Conservation (phyloP, 2,888 invertebrate species). For the Meteorus cinctellus region DNA sequence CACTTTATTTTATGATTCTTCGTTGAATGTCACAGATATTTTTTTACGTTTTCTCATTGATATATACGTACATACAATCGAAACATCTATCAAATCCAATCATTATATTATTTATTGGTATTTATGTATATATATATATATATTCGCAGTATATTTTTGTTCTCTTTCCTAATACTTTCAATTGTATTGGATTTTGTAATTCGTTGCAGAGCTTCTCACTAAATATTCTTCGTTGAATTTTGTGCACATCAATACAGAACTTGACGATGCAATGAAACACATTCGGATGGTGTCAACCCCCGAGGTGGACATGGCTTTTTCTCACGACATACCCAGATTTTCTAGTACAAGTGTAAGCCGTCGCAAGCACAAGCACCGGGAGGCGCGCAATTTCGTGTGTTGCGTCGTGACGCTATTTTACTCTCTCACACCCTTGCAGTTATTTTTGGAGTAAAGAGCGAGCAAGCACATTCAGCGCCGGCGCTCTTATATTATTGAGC, state of each 20-base stretch:
- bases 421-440: neutral
- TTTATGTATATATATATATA: neutral
- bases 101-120: neutral
- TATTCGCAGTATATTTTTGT: neutral
- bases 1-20: neutral
- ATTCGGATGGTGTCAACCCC: neutral
- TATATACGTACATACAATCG: neutral
- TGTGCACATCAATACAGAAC: neutral
- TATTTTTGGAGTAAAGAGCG: neutral
- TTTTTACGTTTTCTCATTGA: neutral
- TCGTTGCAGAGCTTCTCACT: neutral
- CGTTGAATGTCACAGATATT: neutral
- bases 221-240: neutral
- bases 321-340: slow-evolving; percentile 7
- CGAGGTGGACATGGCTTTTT: neutral
- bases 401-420: neutral
- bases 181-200: neutral
- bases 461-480: neutral
- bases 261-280: neutral
- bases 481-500: neutral
- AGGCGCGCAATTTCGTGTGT: slow-evolving; percentile 4
- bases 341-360: slow-evolving; percentile 34
- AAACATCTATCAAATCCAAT: neutral
- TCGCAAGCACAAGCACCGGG: slow-evolving; percentile 13
- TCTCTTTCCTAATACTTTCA: neutral